Evolutionary conservation across 2,113 vertebrate genomes (phyloP).

Genomic region (Gymnorhina tibicen): DNA sequence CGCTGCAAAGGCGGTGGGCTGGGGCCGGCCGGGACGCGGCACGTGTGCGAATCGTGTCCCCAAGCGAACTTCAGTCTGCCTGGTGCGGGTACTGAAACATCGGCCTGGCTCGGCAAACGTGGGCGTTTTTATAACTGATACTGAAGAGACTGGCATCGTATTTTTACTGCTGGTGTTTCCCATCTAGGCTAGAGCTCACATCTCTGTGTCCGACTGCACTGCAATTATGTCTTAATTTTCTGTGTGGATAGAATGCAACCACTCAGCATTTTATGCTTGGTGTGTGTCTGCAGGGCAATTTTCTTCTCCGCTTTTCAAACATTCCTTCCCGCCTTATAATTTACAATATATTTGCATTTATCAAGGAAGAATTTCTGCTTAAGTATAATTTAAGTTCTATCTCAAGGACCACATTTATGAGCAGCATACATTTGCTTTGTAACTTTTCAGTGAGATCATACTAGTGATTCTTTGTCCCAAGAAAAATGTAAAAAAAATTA

Average conservation of each 20-base stretch:
- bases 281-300: not conserved
- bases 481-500: not conserved
- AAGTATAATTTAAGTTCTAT: not conserved
- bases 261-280: not conserved
- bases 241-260: not conserved
- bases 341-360: not conserved
- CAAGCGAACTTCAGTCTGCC: not conserved
- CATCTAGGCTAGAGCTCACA: not conserved
- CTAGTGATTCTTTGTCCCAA: not conserved
- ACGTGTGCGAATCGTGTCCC: not conserved
- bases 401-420: not conserved
- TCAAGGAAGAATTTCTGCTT: not conserved
- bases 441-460: not conserved
- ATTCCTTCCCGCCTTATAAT: not conserved
- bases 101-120: not conserved
- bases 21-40: not conserved
- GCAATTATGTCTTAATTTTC: conserved; percentile 27
- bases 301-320: not conserved
- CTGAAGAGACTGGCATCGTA: not conserved
- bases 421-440: not conserved
- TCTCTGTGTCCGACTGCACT: not conserved
- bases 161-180: not conserved
- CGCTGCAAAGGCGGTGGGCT: not conserved
- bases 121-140: not conserved
- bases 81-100: accelerated